phyloP scores from a whole-genome alignment of 2,888 invertebrate species.

The Plutella xylostella region DNA sequence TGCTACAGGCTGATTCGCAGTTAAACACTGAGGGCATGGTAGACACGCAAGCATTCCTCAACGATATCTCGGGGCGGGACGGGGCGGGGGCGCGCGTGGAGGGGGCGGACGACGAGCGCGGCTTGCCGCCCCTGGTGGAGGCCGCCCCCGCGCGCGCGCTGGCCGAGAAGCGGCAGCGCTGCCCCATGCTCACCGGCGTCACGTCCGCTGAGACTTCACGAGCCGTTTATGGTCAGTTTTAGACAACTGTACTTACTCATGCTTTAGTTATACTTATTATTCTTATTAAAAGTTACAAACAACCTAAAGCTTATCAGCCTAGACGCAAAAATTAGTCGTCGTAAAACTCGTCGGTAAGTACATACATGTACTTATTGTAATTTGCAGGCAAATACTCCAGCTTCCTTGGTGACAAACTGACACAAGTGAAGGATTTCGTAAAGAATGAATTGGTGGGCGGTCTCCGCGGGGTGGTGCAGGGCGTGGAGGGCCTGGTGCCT shows the following conservation, averaged over 20 bases:
- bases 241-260: too few relatives aligned
- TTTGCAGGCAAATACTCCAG: constrained; percentile 45
- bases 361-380: neutral
- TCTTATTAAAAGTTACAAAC: neutral
- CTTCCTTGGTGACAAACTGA: constrained; percentile 38
- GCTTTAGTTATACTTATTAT: neutral
- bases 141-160: constrained; percentile 73
- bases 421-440: constrained; percentile 44
- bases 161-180: constrained; percentile 55
- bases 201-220: constrained; percentile 78
- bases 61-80: constrained; percentile 71
- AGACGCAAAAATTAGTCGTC: too few relatives aligned
- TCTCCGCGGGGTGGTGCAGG: constrained; percentile 36
- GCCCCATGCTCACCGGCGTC: constrained; percentile 80
- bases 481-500: constrained; percentile 41
- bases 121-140: constrained; percentile 75
- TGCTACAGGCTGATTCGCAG: constrained; percentile 68
- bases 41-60: constrained; percentile 70
- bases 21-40: constrained; percentile 68
- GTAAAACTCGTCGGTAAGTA: too few relatives aligned
- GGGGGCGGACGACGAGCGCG: constrained; percentile 73
- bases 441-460: constrained; percentile 53
- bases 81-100: constrained; percentile 78
- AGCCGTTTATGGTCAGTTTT: constrained; percentile 64
- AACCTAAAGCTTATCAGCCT: neutral